Conservation (phyloP, 2,888 invertebrate genomes). For the Drosophila birchii region DNA sequence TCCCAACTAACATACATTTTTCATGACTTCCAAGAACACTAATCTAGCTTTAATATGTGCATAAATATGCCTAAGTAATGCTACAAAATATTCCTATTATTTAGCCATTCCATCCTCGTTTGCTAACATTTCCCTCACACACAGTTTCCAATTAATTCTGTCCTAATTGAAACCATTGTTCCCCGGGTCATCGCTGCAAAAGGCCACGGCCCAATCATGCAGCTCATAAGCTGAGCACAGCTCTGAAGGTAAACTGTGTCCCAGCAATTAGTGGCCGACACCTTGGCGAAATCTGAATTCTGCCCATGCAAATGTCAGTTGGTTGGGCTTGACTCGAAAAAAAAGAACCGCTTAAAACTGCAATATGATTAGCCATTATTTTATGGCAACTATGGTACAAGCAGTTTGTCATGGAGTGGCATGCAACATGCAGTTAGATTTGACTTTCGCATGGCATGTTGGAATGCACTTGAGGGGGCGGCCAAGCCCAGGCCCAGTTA, state of each 20-base stretch:
- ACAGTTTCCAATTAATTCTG: constrained; percentile 17
- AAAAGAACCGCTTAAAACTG: constrained; percentile 48
- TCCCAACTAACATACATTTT: constrained; percentile 3
- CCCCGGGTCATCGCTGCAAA: constrained; percentile 20
- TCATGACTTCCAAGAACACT: neutral
- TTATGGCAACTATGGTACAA: constrained; percentile 45
- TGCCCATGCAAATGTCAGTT: constrained; percentile 56
- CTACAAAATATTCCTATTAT: constrained; percentile 26
- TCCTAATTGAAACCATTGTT: constrained; percentile 29
- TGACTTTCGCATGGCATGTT: constrained; percentile 63
- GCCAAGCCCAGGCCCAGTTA: constrained; percentile 48
- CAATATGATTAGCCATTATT: constrained; percentile 69
- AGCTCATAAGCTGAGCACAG: neutral
- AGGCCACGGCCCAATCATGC: neutral
- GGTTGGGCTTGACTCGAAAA: constrained; percentile 23
- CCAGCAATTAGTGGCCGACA: constrained; percentile 38
- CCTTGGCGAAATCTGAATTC: constrained; percentile 41
- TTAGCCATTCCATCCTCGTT: constrained; percentile 19
- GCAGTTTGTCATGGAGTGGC: constrained; percentile 50
- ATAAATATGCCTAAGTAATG: constrained; percentile 21
- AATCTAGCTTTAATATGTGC: neutral
- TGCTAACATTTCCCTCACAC: constrained; percentile 15
- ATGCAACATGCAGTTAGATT: constrained; percentile 76
- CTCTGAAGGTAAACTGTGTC: constrained; percentile 1
- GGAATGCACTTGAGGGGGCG: constrained; percentile 64